Percentiles rank a stretch among this genome's conserved stretches.
Conservation (phyloP, 1,140 invertebrate species). For the Popillia japonica region DNA sequence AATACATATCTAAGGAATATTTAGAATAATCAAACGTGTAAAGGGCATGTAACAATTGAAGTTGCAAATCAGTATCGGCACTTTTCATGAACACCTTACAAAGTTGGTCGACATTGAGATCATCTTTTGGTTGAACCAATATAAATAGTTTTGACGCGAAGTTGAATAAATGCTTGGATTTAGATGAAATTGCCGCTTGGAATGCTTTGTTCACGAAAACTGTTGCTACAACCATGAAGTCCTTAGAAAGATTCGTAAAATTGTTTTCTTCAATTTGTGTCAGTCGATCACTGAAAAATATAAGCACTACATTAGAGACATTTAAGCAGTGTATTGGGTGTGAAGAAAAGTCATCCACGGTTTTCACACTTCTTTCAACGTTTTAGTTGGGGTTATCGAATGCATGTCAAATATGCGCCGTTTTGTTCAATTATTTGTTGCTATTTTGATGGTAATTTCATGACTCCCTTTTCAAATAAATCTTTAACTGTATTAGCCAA, state of each 20-base stretch:
- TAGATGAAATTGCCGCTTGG: conserved; percentile 13
- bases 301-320: too few relatives aligned
- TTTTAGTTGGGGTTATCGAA: too few relatives aligned
- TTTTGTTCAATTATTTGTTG: too few relatives aligned
- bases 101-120: conserved; percentile 10
- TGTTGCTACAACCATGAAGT: background rate
- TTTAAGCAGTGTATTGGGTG: too few relatives aligned
- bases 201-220: conserved; percentile 36
- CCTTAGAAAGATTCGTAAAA: background rate
- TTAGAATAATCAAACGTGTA: background rate
- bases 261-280: background rate
- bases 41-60: background rate
- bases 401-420: too few relatives aligned
- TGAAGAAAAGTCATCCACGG: too few relatives aligned
- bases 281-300: background rate
- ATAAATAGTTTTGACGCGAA: conserved; percentile 17
- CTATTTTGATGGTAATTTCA: too few relatives aligned
- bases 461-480: too few relatives aligned
- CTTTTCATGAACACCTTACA: conserved; percentile 10
- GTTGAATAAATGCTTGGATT: conserved; percentile 33
- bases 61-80: background rate
- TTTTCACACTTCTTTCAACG: too few relatives aligned
- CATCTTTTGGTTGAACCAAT: background rate
- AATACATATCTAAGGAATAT: background rate
- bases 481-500: too few relatives aligned